Conservation (phyloP, 2,113 vertebrate genomes). For the Paracanthobrama guichenoti region DNA sequence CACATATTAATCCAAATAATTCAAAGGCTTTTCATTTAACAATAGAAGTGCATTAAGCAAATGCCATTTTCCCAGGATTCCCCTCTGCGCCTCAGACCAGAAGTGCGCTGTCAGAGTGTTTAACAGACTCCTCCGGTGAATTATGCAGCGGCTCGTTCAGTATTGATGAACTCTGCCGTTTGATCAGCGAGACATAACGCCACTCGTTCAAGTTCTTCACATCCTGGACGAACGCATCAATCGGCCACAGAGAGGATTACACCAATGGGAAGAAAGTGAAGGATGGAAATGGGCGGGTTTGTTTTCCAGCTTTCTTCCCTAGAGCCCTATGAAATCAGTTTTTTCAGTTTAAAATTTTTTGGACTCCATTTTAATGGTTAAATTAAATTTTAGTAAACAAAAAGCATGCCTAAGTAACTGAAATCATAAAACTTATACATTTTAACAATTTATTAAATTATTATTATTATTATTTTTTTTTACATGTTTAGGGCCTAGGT, state of each 20-base stretch:
- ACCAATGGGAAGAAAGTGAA: neutral
- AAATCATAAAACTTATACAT: too few relatives aligned
- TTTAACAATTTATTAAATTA: too few relatives aligned
- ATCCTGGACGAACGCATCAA: too few relatives aligned
- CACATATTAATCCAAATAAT: neutral
- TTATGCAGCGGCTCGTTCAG: conserved; percentile 40
- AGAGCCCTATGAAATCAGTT: too few relatives aligned
- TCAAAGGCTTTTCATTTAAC: neutral
- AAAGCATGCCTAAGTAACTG: too few relatives aligned
- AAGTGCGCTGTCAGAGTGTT: neutral
- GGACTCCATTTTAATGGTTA: too few relatives aligned
- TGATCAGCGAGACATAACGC: conserved; percentile 34
- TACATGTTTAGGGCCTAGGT: too few relatives aligned
- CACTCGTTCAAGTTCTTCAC: neutral
- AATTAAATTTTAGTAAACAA: too few relatives aligned
- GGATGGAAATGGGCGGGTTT: too few relatives aligned
- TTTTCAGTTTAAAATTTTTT: too few relatives aligned
- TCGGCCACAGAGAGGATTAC: neutral
- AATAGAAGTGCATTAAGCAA: neutral
- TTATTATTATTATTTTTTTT: too few relatives aligned
- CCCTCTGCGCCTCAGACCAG: neutral
- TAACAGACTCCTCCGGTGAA: conserved; percentile 27
- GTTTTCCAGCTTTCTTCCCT: conserved; percentile 49
- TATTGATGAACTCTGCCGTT: conserved; percentile 34
- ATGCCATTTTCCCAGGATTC: neutral